Percentiles rank a stretch among this genome's conserved stretches.
These are phyloP conservation scores for Philotrypesis tridentata DNA, from an alignment of 1,140 invertebrate genomes.

Conservation along the genomic window DNA sequence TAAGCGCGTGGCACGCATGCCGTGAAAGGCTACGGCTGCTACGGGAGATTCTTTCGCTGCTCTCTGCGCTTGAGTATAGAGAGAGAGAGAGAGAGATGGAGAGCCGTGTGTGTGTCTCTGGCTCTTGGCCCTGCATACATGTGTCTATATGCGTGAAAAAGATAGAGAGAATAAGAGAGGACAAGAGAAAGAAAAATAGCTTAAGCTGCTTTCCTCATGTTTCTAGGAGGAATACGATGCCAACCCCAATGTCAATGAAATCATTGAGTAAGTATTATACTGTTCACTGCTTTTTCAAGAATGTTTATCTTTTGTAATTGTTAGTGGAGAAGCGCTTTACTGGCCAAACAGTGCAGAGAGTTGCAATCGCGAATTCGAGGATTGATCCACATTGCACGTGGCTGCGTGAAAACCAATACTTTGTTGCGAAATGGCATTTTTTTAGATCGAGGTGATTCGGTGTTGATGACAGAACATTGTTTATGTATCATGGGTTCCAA, in stretches of 20 bases:
- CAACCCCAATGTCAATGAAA: constrained; percentile 83
- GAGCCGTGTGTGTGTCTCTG: not conserved
- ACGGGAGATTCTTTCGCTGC: not conserved
- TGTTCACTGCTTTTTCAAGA: not conserved
- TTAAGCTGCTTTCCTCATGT: not conserved
- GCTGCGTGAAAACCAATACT: not conserved
- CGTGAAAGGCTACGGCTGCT: constrained; percentile 21
- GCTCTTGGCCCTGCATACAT: no score
- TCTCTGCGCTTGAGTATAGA: not conserved
- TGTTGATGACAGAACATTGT: no score
- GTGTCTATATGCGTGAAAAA: not conserved
- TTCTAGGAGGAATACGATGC: constrained; percentile 82
- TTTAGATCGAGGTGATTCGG: no score
- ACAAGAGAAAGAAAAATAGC: not conserved
- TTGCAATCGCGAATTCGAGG: not conserved
- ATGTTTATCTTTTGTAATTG: not conserved
- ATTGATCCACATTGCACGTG: not conserved
- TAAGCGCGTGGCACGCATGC: constrained; percentile 37
- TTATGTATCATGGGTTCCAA: no score
- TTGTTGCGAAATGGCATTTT: not conserved
- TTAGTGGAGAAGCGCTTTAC: not conserved
- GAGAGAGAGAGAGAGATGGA: not conserved
- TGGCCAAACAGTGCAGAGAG: not conserved
- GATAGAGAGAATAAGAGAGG: not conserved
- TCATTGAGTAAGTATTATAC: constrained; percentile 82